Evolutionary conservation across 2,797 vertebrate species (phyloP), one percentile per base, ranked within the genome.

Genomic region (Cryptoprocta ferox): DNA sequence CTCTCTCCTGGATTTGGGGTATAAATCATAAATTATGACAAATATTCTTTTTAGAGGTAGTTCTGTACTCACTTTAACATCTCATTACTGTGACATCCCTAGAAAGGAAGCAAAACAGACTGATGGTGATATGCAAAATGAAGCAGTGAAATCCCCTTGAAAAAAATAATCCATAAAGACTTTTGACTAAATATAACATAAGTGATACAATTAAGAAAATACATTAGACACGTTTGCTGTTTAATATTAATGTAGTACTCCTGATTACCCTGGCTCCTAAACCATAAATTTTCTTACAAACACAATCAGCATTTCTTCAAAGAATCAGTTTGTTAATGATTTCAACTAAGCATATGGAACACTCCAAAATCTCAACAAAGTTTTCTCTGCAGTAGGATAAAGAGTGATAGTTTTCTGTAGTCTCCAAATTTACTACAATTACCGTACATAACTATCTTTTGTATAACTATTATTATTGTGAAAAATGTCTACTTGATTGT

Each of bases 91-190:
- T 81, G 42, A 88, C 45, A 81, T 81, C 56, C 81, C 56, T 82
- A 30, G 89, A 61, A 89, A 82, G 21, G 28, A 65, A 63, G 66
- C 10, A n/a, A 73, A 73, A 82, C 35, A 70, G 11, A 82, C 65
- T 19, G 3, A 73, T 30, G 28, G 79, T 53, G 63, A 75, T 56
- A 5, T 42, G 56, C 28, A 82, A 61, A 63, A 30, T 82, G 42
- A 94, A 53, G 66, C 14, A 75, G 28, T 53, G 56, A 82, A 82
- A 82, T 89, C 5, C 42, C 42, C 42, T 42, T 63, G 82, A 73
- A 89, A 94, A 89, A 94, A 82, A 42, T 28, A 65, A 82, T 75
- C 78, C 73, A 30, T 94, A 59, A 89, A 89, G 85, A 63, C n/a
- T 63, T 68, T 42, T 81, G 68, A 73, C n/a, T 73, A 81, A 88